Conservation (phyloP, 2,797 vertebrate species). For the Uromys caudimaculatus region DNA sequence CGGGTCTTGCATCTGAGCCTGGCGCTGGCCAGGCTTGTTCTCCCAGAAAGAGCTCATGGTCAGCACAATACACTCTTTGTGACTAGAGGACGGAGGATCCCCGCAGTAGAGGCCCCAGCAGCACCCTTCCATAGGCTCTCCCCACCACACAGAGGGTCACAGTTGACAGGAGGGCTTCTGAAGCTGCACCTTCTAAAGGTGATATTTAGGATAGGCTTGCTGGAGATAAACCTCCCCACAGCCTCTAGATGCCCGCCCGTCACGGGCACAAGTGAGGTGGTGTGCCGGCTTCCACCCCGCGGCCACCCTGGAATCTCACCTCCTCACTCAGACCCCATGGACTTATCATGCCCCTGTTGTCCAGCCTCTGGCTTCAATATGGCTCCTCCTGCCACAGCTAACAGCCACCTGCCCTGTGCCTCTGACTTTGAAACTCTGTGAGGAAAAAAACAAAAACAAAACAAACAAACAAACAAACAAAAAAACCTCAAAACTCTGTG, state of each 20-base stretch:
- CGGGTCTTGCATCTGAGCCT: not conserved
- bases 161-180: not conserved
- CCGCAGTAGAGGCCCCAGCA: not conserved
- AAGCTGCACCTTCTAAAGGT: not conserved
- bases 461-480: no score
- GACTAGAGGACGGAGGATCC: not conserved
- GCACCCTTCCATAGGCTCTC: not conserved
- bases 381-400: not conserved
- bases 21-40: not conserved
- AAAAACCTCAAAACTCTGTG: no score
- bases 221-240: not conserved
- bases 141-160: not conserved
- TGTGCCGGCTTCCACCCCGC: no score
- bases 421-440: not conserved
- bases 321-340: not conserved
- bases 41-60: not conserved
- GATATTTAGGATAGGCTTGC: not conserved
- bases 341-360: not conserved
- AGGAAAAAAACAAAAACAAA: no score
- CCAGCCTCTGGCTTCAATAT: not conserved
- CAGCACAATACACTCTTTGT: not conserved
- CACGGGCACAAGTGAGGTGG: not conserved
- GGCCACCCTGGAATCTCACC: not conserved
- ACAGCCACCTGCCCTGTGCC: not conserved
- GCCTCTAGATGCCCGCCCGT: not conserved